Conservation (phyloP, 1,140 invertebrate genomes). For the Coenobita brevimanus region DNA sequence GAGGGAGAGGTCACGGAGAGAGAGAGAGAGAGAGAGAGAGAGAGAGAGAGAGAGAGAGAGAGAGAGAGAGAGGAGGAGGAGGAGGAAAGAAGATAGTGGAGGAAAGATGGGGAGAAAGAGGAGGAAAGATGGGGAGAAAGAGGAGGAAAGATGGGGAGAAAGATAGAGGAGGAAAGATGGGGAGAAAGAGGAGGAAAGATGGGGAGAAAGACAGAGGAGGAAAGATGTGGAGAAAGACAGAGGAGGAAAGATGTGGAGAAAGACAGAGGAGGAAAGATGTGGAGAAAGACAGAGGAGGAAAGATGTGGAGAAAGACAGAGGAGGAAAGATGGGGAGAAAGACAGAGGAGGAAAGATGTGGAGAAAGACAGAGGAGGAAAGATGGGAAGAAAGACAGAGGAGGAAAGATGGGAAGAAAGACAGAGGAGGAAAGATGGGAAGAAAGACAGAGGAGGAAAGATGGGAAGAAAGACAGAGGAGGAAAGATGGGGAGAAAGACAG, state of each 20-base stretch:
- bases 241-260: background rate
- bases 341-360: no score
- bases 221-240: background rate
- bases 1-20: no score
- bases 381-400: no score
- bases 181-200: background rate
- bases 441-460: no score
- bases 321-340: no score
- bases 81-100: background rate
- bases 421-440: no score
- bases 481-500: no score
- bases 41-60: constrained; percentile 11
- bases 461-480: no score
- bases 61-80: no score
- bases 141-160: background rate
- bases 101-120: background rate
- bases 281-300: background rate
- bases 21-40: background rate
- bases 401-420: no score
- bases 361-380: no score
- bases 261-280: background rate
- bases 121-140: background rate
- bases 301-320: background rate
- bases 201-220: background rate
- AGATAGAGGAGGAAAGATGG: background rate